phyloP scores from a whole-genome alignment of 2,888 invertebrate genomes.

The Cantharis rustica region DNA sequence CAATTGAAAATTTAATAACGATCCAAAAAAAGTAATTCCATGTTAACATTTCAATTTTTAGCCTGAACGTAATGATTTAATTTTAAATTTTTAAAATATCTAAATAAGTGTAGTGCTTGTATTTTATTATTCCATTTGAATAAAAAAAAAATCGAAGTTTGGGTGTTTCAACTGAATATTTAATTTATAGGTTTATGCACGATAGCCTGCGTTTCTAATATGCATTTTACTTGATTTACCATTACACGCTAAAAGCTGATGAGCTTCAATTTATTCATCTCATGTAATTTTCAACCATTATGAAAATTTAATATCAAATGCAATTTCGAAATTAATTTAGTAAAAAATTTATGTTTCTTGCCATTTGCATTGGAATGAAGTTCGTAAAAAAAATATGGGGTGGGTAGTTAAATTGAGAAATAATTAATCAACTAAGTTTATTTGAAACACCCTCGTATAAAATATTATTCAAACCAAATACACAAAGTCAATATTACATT shows the following conservation, averaged over 20 bases:
- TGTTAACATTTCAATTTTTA: background rate
- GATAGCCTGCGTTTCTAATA: conserved; percentile 2
- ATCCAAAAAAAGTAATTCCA: background rate
- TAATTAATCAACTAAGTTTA: background rate
- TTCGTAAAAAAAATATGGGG: background rate
- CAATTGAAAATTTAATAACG: background rate
- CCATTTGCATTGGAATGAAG: background rate
- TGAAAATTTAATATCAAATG: background rate
- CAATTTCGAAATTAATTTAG: background rate
- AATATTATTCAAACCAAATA: background rate
- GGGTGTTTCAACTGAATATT: background rate
- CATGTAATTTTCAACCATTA: background rate
- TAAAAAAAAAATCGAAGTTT: background rate
- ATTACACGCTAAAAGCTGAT: background rate
- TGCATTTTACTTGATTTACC: conserved; percentile 1
- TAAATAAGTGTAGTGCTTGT: background rate
- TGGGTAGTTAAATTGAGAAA: background rate
- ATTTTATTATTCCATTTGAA: background rate
- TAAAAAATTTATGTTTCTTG: background rate
- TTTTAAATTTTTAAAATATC: background rate
- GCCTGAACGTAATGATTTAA: background rate
- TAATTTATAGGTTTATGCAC: background rate
- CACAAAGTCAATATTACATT: background rate
- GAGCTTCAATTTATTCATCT: background rate
- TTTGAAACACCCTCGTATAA: background rate